Evolutionary conservation across 1,140 invertebrate species (phyloP), one percentile per base, ranked within the genome.

Genomic region (Drosophila seguyi): DNA sequence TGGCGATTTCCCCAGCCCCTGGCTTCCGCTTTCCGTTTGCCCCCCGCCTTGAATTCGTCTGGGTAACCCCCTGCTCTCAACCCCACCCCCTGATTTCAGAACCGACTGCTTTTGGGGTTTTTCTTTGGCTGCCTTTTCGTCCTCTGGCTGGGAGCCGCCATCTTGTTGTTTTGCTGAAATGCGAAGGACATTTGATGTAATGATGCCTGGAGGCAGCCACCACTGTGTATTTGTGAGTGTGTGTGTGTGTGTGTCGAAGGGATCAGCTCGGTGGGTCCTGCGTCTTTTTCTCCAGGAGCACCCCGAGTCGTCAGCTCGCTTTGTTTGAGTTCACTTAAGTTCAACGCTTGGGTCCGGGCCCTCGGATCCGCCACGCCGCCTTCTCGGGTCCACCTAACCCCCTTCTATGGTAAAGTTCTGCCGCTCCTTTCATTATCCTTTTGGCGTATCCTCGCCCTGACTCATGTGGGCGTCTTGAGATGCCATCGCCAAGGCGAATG

Each of bases 291-390:
- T 48, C 58, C 73, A 87, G 68, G 72, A 62, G 66, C 56, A 73
- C 79, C 59, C 60, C 58, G 45, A 68, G 74, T 69, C 81, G 81
- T 78, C 86, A 73, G 81, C 71, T 75, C 75, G 81, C 83, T 90
- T 90, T 90, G 85, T 90, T 90, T 90, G 85, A 90, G 85, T 90
- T 90, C 85, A 90, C 85, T 90, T 90, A 90, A 90, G 85, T 90
- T 90, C 85, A 90, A 81, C 86, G 86, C 71, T 90, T 81, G 78
- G 76, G 81, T 84, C 68, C 77, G 61, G 69, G 75, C 45, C 56
- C 62, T 62, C 42, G 31, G 39, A 14, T 56, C 42, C 45, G 6
- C 25, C 18, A 27, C 41, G 27, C 78, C 63, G 63, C 56, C 57
- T 38, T 47, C 39, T 50, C 31, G 11, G 52, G 60, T 72, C 69